Base-by-base conservation (phyloP, 2,113 vertebrate species). In the Chaenocephalus aceratus region DNA sequence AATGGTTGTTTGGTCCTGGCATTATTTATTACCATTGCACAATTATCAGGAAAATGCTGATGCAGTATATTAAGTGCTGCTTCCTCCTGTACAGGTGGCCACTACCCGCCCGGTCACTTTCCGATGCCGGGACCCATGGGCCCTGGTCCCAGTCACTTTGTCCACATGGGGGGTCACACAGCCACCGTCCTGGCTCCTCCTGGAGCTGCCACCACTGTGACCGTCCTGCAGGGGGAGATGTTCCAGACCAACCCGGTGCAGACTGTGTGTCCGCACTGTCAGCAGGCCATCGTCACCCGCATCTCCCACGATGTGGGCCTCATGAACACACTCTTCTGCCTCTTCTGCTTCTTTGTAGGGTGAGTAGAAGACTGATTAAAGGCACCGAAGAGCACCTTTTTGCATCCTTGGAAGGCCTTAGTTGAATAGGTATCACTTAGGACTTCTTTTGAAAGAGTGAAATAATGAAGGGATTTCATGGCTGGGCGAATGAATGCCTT, bases 301-400 rank as follows among this genome's bases (percentile, higher is more conserved):
- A 98, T 98, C 91, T 96, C 95, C 81, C 96, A 98, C 0, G 97
- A 98, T 78, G 95, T 99, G 0, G 98, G 97, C 72, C 96, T 99
- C 93, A 97, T 99, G 97, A 99, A 97, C 92, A 97, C 97, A 7
- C 96, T 99, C 44, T 96, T 98, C 56, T 98, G 97, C 87, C 96
- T 99, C 93, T 96, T 99, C 94, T 99, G 97, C 95, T 98, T 97
- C 94, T 99, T 98, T 0, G 96, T 99, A 56, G 98, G 98, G 98
- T 99, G 93, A 79, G 97, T 94, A 44, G 11, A 14, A 44, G 11
- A 59, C 23, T 10, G 16, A 21, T 57, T 4, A 21, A 65, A 41
- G 23, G 46, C 0, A 18, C 6, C 5, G 0, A 44, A 49, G 3
- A 57, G 60, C 26, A 4, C 30, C 3, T 5, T 41, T 41, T 41